Evolutionary conservation across 1,140 invertebrate genomes (phyloP).

Genomic region (Andricus grossulariae): DNA sequence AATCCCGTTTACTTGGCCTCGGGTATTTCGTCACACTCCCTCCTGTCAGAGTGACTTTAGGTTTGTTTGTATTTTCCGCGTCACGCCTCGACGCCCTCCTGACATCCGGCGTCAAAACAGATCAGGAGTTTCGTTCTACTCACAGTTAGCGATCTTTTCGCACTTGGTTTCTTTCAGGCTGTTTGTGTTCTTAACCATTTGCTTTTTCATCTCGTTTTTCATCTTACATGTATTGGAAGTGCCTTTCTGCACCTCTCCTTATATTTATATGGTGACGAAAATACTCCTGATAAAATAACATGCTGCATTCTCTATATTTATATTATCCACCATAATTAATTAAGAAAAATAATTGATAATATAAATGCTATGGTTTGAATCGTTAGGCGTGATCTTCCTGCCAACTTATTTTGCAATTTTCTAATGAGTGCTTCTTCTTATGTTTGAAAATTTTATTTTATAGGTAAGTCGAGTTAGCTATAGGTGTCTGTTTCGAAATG

Average conservation of each 20-base stretch:
- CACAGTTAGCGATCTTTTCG: constrained; percentile 42
- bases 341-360: too few species aligned
- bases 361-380: neutral
- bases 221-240: neutral
- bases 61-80: constrained; percentile 46
- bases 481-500: neutral
- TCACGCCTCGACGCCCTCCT: constrained; percentile 47
- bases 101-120: constrained; percentile 53
- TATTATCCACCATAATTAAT: too few species aligned
- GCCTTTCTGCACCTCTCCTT: neutral
- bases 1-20: constrained; percentile 55
- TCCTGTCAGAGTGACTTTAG: constrained; percentile 33
- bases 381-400: neutral
- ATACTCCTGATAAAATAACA: neutral
- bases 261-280: neutral
- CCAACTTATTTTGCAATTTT: neutral
- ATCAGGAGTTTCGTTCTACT: constrained; percentile 34
- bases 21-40: constrained; percentile 54
- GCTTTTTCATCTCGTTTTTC: neutral
- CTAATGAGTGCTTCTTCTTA: neutral
- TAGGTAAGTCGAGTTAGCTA: neutral
- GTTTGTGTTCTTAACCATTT: neutral
- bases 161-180: constrained; percentile 35
- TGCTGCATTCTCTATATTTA: too few species aligned
- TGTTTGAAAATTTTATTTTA: neutral